A percentile compares a stretch with the other conserved stretches of the same genome.
phyloP scores from a whole-genome alignment of 1,140 invertebrate genomes.

The Cyclargus thomasi region DNA sequence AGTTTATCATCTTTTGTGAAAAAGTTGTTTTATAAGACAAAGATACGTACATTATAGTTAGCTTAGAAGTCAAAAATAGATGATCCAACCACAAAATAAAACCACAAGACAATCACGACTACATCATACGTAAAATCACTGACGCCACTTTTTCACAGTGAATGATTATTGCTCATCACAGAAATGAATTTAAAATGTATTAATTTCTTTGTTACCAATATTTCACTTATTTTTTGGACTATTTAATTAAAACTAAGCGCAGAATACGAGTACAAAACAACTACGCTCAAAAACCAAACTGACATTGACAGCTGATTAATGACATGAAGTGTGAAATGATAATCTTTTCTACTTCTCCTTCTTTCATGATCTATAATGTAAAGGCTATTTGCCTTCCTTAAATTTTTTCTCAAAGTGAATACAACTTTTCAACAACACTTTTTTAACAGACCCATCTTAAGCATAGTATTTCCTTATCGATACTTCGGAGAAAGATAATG shows the following conservation, averaged over 20 bases:
- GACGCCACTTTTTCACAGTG: constrained; percentile 33
- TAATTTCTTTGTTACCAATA: constrained; percentile 23
- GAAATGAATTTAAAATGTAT: constrained; percentile 22
- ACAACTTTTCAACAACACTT: no score
- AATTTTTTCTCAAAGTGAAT: no score
- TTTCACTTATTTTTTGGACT: constrained; percentile 29
- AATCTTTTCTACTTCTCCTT: no score
- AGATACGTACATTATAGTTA: constrained; percentile 41
- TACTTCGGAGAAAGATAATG: no score
- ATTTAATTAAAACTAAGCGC: constrained; percentile 23
- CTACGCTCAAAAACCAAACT: constrained; percentile 43
- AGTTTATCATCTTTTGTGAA: not conserved
- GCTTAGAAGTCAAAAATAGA: constrained; percentile 54
- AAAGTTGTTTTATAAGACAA: not conserved
- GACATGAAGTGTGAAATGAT: constrained; percentile 35
- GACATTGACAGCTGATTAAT: constrained; percentile 21
- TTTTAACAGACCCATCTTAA: no score
- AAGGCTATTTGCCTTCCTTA: no score
- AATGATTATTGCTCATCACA: constrained; percentile 21
- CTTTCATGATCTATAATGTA: no score
- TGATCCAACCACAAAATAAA: constrained; percentile 57
- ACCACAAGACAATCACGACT: constrained; percentile 51
- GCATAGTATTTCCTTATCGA: no score
- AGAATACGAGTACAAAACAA: constrained; percentile 34
- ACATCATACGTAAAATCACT: constrained; percentile 56